Base-by-base conservation (phyloP, 2,113 vertebrate species). In the Lates calcarifer region DNA sequence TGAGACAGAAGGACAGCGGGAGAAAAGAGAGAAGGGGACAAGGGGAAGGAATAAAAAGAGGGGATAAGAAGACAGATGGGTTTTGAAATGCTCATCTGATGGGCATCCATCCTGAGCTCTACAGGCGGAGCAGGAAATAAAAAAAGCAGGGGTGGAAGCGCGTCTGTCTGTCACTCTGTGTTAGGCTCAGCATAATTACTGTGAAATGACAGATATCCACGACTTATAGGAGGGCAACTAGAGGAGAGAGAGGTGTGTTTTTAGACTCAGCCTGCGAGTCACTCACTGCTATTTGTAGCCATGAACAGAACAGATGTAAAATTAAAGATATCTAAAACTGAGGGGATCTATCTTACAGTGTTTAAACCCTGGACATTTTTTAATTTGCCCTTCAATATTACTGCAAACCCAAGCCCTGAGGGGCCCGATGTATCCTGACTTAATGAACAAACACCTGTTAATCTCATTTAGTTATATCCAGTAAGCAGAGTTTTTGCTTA, bases 131-230 rank as follows among this genome's bases (percentile, higher is more conserved):
- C 61, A 73, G 75, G 64, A 81, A 89, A 87, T 77, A 79, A 83
- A 87, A 88, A 88, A 80, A 63, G 77, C 74, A 84, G 77, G 79
- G 78, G 85, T 85, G 77, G 77, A 91, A 82, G 71, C 85, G 71
- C 55, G 60, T 88, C 88, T 83, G 67, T 93, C 88, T 90, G 94
- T 93, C 94, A 91, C 77, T 89, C 88, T 93, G 83, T 47, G 92
- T 94, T 92, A 94, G 89, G 87, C 91, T 95, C 92, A 89, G 82
- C 83, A 82, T 94, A 93, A 95, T 94, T 89, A 85, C 87, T 91
- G 92, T 94, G 93, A 94, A 94, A 94, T 93, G 89, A 87, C 85
- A 89, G 84, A 90, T 81, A 91, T 87, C 85, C 76, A 71, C 71
- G 74, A 83, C 82, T 86, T 90, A 74, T 49, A 92, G 81, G 88